These are phyloP conservation scores for Pammene fasciana DNA, from an alignment of 2,888 invertebrate species.

Conservation along the genomic window DNA sequence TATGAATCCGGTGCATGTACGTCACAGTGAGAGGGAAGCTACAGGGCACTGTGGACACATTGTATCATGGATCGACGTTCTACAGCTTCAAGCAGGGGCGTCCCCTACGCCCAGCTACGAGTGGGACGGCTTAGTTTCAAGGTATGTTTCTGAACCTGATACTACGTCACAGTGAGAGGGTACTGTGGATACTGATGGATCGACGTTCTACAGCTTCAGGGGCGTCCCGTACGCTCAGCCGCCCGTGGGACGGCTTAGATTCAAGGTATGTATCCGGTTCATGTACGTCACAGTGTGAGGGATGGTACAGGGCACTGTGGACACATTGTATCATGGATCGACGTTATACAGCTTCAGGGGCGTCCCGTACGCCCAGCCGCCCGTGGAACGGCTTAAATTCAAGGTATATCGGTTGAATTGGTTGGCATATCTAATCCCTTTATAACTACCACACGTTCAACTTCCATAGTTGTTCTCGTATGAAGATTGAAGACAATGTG, in stretches of 20 bases:
- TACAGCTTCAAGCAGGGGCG: conserved; percentile 71
- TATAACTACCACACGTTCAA: no score
- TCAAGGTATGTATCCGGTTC: conserved; percentile 47
- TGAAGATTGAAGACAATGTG: no score
- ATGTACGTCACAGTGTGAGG: conserved; percentile 43
- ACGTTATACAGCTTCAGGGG: conserved; percentile 67
- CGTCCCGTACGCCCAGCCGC: conserved; percentile 79
- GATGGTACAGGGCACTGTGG: conserved; percentile 50
- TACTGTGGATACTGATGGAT: conserved; percentile 49
- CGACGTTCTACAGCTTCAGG: conserved; percentile 61
- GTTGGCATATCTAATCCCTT: no score
- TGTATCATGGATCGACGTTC: conserved; percentile 54
- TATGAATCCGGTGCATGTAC: neutral
- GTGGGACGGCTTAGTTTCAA: conserved; percentile 73
- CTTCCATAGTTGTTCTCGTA: no score
- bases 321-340: conserved; percentile 52
- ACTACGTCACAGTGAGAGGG: no score
- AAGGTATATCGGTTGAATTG: conserved; percentile 30
- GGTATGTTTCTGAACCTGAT: conserved; percentile 11
- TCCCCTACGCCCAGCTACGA: conserved; percentile 80
- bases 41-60: conserved; percentile 48
- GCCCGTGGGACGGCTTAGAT: conserved; percentile 52
- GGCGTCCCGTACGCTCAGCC: no score
- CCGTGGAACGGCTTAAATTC: conserved; percentile 74
- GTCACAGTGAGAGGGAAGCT: conserved; percentile 45